Evolutionary conservation across 2,888 invertebrate genomes (phyloP), one percentile per base, ranked within the genome.

Genomic region (Eristalis arbustorum): DNA sequence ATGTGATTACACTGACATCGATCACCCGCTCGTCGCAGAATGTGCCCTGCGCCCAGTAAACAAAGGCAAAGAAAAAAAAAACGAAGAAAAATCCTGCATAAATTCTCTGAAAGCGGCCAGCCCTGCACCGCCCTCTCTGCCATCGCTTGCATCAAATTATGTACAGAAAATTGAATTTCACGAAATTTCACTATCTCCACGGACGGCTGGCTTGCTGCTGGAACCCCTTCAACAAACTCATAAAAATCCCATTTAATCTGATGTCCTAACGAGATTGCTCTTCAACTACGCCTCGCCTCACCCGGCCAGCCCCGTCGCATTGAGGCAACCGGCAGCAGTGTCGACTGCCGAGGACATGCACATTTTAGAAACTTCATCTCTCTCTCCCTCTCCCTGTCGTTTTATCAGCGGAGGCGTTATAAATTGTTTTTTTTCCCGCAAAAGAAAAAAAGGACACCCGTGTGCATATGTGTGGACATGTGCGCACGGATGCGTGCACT

Each of bases 191-290:
- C 63, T 49, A 49, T 62, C 49, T 63, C 42, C 72, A 49, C 61
- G 49, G 49, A 59, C 62, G 23, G 22, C 31, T 37, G 18, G 49
- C 4, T 42, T 14, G 14, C 40, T 14, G 40, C 18, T 5, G 49
- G 18, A 59, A 28, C 57, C 67, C 69, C 63, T 84, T 62, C 73
- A 64, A 34, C 75, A 75, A 82, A 80, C 87, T 83, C 87, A 87
- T 87, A 87, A 84, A 80, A 84, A 76, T 80, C 84, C 25, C 80
- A 82, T 87, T 79, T 63, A 82, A 78, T 71, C 71, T 66, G 77
- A 71, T 74, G 73, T 67, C 78, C 78, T 87, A 67, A 82, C 67
- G 78, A 82, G 74, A 87, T 74, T 74, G 69, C 66, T 61, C 22
- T 76, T 28, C 23, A 49, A 31, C 49, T 8, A 5, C 57, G 59